Base-by-base conservation (phyloP, 2,113 vertebrate species). In the Marmota monax region DNA sequence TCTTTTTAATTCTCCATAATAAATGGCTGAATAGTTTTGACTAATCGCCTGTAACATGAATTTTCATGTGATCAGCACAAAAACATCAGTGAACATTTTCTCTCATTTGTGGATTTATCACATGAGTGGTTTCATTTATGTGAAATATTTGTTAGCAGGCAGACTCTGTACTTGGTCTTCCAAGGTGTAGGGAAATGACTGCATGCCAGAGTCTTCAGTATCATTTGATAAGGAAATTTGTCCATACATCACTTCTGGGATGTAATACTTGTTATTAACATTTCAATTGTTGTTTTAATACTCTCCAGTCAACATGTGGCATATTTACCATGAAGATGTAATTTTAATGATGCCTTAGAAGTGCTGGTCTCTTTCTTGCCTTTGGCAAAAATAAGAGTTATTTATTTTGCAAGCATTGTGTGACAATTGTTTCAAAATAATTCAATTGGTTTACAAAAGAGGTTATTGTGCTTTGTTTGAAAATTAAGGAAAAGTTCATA, bases 401-500 rank as follows among this genome's bases (percentile, higher is more conserved):
- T 97, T 87, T 90, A 93, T 97, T 95, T 93, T 87, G 65, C 16
- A 90, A 93, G 84, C 58, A 93, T 74, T 67, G 29, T 82, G 86
- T 96, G 87, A 95, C 79, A 88, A 90, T 89, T 90, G 85, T 79
- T 90, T 76, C 93, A 23, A 96, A 94, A 95, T 97, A 97, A 96
- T 84, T 97, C 96, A 92, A 95, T 87, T 94, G 80, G 65, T 77
- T 94, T 95, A 86, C n/a, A 69, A 92, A 45, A 92, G 65, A 95
- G 9, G 5, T 91, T 91, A 94, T 83, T 93, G 84, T 63, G n/a
- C 65, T 92, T 96, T 93, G 69, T 92, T 53, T 90, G 58, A 92
- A 98, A 97, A 97, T 96, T 94, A 95, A 97, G 39, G 79, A 92
- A 56, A 97, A 97, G 96, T 97, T 97, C 93, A 97, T 94, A 94